phyloP scores from a whole-genome alignment of 30 jellyfish, hydroid and myxozoan species.

The Hydra vulgaris region DNA sequence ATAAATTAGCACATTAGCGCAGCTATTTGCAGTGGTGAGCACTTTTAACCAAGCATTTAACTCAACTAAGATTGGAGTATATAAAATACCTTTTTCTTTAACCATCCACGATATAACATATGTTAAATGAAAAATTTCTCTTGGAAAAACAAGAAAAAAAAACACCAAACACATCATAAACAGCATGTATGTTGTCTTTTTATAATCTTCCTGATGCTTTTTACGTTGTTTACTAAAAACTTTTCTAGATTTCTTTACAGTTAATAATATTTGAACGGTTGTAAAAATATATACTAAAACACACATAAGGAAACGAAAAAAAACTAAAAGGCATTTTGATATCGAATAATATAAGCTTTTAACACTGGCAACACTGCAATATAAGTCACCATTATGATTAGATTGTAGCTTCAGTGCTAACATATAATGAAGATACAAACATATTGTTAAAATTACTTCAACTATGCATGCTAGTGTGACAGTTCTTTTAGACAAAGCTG shows the following conservation, averaged over 20 bases:
- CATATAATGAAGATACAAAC: slow-evolving; percentile 13
- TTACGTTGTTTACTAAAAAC: neutral
- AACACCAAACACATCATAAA: slow-evolving; percentile 44
- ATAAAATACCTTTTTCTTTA: slow-evolving; percentile 35
- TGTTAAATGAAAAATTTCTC: slow-evolving; percentile 42
- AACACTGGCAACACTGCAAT: slow-evolving; percentile 12
- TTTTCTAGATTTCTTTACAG: neutral
- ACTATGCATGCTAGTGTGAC: slow-evolving; percentile 1
- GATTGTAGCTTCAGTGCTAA: slow-evolving; percentile 8
- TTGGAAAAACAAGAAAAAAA: slow-evolving; percentile 55
- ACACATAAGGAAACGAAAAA: neutral
- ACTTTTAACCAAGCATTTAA: slow-evolving; percentile 68
- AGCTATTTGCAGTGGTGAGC: slow-evolving; percentile 64
- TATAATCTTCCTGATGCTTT: slow-evolving; percentile 28
- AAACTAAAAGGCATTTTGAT: slow-evolving; percentile 2
- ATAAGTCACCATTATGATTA: no score
- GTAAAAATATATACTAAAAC: neutral
- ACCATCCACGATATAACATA: slow-evolving; percentile 45
- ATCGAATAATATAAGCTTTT: neutral
- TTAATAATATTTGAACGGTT: slow-evolving; percentile 4
- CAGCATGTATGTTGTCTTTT: slow-evolving; percentile 31
- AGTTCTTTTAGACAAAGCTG: neutral
- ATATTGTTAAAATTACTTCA: neutral
- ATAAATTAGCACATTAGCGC: slow-evolving; percentile 76
- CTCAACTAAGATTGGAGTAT: neutral